Evolutionary conservation across 2,888 invertebrate genomes (phyloP).

Genomic region (Eretmocerus hayati): DNA sequence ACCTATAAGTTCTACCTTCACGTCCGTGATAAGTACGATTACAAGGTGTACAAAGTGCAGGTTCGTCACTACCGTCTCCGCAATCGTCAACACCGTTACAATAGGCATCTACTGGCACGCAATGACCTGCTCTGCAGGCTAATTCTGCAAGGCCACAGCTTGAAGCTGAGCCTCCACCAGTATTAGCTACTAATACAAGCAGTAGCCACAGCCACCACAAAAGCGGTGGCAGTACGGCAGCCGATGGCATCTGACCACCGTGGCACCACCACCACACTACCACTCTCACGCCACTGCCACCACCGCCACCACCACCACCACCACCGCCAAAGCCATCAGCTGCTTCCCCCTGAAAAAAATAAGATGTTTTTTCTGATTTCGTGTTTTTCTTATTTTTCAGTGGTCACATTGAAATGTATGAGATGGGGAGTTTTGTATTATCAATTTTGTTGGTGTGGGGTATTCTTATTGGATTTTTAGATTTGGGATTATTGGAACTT

Average conservation of each 20-base stretch:
- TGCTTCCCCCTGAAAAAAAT: slow-evolving; percentile 8
- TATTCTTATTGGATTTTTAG: too few relatives aligned
- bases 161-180: slow-evolving; percentile 18
- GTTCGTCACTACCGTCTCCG: slow-evolving; percentile 80
- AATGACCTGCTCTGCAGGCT: slow-evolving; percentile 61
- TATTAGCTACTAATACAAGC: too few relatives aligned
- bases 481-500: too few relatives aligned
- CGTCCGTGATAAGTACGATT: slow-evolving; percentile 89
- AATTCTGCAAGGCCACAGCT: slow-evolving; percentile 73
- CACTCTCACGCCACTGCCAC: neutral
- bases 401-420: too few relatives aligned
- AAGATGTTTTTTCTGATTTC: too few relatives aligned
- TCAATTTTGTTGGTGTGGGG: too few relatives aligned
- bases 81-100: slow-evolving; percentile 82
- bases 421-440: too few relatives aligned
- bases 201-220: neutral
- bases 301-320: neutral
- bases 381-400: too few relatives aligned
- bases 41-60: slow-evolving; percentile 70
- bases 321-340: slow-evolving; percentile 10
- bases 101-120: slow-evolving; percentile 77
- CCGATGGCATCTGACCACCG: neutral
- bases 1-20: slow-evolving; percentile 60
- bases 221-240: neutral
- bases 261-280: neutral